Evolutionary conservation across 2,888 invertebrate genomes (phyloP).

Genomic region (Pseudococcus viburni): DNA sequence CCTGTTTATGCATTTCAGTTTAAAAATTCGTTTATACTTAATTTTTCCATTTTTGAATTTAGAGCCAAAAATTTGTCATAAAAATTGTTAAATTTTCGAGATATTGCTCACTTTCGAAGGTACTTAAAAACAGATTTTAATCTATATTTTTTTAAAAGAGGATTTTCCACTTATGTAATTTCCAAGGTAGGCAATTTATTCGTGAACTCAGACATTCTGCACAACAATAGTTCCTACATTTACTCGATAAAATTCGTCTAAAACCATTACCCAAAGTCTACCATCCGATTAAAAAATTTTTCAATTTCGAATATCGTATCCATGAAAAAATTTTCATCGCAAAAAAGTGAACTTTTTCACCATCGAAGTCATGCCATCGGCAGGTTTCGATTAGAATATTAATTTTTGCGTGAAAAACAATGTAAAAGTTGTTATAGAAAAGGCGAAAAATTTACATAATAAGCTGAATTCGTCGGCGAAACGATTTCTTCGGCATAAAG

Average conservation of each 20-base stretch:
- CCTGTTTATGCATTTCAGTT: too few species aligned
- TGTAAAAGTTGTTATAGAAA: background rate
- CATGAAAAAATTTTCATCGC: background rate
- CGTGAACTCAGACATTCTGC: too few species aligned
- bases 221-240: too few species aligned
- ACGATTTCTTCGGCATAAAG: background rate
- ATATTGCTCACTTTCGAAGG: too few species aligned
- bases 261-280: background rate
- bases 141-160: too few species aligned
- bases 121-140: too few species aligned
- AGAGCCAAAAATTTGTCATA: too few species aligned
- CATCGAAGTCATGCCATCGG: constrained; percentile 23
- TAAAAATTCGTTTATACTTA: too few species aligned
- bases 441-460: constrained; percentile 26
- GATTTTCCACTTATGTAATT: too few species aligned
- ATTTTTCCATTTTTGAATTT: too few species aligned
- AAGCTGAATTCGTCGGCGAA: background rate
- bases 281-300: background rate
- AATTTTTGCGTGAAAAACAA: constrained; percentile 19
- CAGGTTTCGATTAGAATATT: constrained; percentile 37
- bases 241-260: background rate
- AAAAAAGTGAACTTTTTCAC: background rate
- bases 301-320: background rate
- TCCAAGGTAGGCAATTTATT: too few species aligned
- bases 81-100: too few species aligned